Evolutionary conservation across 2,888 invertebrate genomes (phyloP).

Genomic region (Cecidostiba fungosa): DNA sequence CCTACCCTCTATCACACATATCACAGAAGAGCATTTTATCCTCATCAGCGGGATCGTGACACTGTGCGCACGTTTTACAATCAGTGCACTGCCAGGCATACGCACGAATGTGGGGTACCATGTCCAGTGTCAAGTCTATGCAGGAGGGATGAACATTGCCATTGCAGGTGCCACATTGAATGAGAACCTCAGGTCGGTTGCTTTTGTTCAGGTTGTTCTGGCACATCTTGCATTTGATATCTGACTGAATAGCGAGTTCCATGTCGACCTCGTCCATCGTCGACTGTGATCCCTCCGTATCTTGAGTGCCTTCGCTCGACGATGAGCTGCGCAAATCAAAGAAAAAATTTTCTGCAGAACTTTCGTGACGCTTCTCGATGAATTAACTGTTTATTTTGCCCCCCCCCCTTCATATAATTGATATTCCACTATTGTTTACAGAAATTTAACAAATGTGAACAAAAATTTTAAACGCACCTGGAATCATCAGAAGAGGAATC

Average conservation of each 20-base stretch:
- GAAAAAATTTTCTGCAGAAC: constrained; percentile 56
- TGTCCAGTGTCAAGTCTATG: constrained; percentile 91
- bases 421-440: neutral
- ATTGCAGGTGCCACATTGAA: constrained; percentile 84
- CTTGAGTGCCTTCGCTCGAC: constrained; percentile 80
- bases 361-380: constrained; percentile 29
- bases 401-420: neutral
- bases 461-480: constrained; percentile 75
- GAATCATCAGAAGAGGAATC: constrained; percentile 81
- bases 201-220: constrained; percentile 80
- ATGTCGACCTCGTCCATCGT: constrained; percentile 79
- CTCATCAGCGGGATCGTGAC: constrained; percentile 90
- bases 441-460: too few species aligned
- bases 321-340: constrained; percentile 74
- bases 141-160: constrained; percentile 91
- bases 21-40: constrained; percentile 97
- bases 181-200: constrained; percentile 81
- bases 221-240: constrained; percentile 81
- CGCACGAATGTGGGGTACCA: constrained; percentile 90
- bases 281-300: constrained; percentile 79
- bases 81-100: constrained; percentile 97
- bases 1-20: constrained; percentile 93
- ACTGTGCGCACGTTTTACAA: constrained; percentile 94
- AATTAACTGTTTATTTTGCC: neutral
- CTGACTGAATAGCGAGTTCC: constrained; percentile 75